Base-by-base conservation (phyloP, 37 sponge, comb jelly and placozoan genomes). In the Aplysina aerophoba region DNA sequence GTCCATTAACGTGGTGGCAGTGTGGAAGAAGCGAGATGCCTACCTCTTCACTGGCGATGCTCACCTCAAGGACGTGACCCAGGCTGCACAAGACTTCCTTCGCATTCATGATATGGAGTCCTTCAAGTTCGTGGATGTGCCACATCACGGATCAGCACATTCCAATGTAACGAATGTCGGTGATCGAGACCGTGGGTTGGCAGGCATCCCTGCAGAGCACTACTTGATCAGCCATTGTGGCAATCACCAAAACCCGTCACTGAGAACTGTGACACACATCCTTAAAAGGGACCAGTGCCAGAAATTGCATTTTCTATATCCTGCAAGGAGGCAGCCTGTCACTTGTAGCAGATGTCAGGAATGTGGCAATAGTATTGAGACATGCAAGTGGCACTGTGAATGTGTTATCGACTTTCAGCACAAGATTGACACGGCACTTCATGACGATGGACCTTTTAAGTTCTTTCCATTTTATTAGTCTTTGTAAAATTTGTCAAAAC, bases 221-320 rank as follows among this genome's bases (percentile, higher is more conserved):
- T 62, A 62, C 64, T 14, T 62, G 64, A 62, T 62, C 64, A 62
- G 64, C 64, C 64, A 62, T 62, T 62, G 64, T n/a, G 64, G 64
- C 28, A 62, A 62, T 11, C 4, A 11, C 11, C 64, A 62, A 62
- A 62, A 62, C 28, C 64, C 64, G 4, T 62, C 64, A 62, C 11
- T 62, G 4, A 4, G 11, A 27, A 62, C 64, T 28, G 28, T 62
- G 28, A 62, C 2, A 11, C 12, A 62, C 4, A 62, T 62, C 28
- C 64, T 62, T 62, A 3, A n/a, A 62, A 28, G 24, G 11, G 11
- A 62, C 11, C 4, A 62, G 28, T n/a, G 64, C 24, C 4, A 11
- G 11, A 8, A 11, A 8, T 62, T 62, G 64, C 64, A 62, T 62
- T 62, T 62, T 62, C 64, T 62, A 14, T 62, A 62, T 11, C 4